Percentiles rank a stretch among this genome's conserved stretches.
Conservation (phyloP, 2,797 vertebrate genomes). For the Chromobotia macracanthus region DNA sequence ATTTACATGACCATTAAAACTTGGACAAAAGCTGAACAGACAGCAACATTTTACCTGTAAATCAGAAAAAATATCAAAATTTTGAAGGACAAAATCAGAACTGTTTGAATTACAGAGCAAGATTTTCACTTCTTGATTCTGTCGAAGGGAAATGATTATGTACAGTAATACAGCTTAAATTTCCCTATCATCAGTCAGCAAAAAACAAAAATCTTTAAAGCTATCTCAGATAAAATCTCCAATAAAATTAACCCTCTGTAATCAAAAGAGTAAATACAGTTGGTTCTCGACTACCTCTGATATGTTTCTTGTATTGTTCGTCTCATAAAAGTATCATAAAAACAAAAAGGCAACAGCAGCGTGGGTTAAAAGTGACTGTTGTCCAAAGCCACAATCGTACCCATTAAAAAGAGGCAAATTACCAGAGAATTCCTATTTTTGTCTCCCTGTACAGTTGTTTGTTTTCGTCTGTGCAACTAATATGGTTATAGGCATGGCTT, state of each 20-base stretch:
- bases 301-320: constrained; percentile 73
- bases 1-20: constrained; percentile 70
- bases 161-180: constrained; percentile 66
- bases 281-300: constrained; percentile 70
- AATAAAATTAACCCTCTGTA: constrained; percentile 60
- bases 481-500: constrained; percentile 52
- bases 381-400: constrained; percentile 66
- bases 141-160: constrained; percentile 71
- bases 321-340: constrained; percentile 72
- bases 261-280: constrained; percentile 68
- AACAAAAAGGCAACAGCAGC: constrained; percentile 80
- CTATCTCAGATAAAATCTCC: constrained; percentile 75
- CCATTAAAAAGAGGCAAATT: constrained; percentile 64
- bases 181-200: constrained; percentile 30
- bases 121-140: constrained; percentile 63
- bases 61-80: constrained; percentile 63
- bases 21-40: constrained; percentile 53
- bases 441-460: constrained; percentile 42
- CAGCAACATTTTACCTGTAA: constrained; percentile 53
- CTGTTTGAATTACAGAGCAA: constrained; percentile 56
- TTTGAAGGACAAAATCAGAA: constrained; percentile 57
- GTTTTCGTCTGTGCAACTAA: constrained; percentile 31
- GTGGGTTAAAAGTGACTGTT: constrained; percentile 76
- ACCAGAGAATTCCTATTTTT: constrained; percentile 65
- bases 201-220: constrained; percentile 72